A percentile compares a stretch with the other conserved stretches of the same genome.
Evolutionary conservation across 1,140 invertebrate genomes (phyloP).

Genomic region (Drosophila equinoxialis): DNA sequence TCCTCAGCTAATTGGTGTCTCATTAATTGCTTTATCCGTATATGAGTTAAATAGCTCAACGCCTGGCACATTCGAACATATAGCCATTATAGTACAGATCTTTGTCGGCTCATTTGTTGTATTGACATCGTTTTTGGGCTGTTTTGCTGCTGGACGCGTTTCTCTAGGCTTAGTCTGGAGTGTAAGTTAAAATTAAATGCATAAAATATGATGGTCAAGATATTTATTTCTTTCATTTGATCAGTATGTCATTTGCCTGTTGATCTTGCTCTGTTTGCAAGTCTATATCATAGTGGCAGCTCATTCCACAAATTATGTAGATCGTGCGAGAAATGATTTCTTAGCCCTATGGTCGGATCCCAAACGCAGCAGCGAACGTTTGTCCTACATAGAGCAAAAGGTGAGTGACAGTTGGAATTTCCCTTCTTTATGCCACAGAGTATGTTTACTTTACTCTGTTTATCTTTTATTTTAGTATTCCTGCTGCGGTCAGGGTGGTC

Average conservation of each 20-base stretch:
- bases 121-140: constrained; percentile 74
- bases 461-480: constrained; percentile 46
- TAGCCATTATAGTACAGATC: constrained; percentile 76
- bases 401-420: constrained; percentile 21
- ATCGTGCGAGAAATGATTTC: constrained; percentile 63
- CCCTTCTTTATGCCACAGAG: no score
- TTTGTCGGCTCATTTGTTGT: constrained; percentile 79
- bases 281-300: constrained; percentile 74
- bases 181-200: constrained; percentile 40
- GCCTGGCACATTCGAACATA: constrained; percentile 75
- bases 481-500: constrained; percentile 63
- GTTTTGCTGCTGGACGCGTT: constrained; percentile 62
- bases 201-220: background rate
- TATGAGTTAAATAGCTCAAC: constrained; percentile 72
- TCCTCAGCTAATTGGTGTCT: constrained; percentile 71
- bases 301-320: constrained; percentile 71
- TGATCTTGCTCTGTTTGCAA: constrained; percentile 71
- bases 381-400: constrained; percentile 63
- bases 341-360: constrained; percentile 61
- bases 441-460: background rate
- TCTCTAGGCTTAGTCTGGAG: constrained; percentile 75
- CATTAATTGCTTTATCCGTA: constrained; percentile 71
- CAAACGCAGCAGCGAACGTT: constrained; percentile 45
- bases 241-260: constrained; percentile 71
- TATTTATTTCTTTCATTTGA: background rate